Percentiles rank a stretch among this genome's conserved stretches.
phyloP scores from a whole-genome alignment of 2,888 invertebrate species.

The Hypena proboscidalis region DNA sequence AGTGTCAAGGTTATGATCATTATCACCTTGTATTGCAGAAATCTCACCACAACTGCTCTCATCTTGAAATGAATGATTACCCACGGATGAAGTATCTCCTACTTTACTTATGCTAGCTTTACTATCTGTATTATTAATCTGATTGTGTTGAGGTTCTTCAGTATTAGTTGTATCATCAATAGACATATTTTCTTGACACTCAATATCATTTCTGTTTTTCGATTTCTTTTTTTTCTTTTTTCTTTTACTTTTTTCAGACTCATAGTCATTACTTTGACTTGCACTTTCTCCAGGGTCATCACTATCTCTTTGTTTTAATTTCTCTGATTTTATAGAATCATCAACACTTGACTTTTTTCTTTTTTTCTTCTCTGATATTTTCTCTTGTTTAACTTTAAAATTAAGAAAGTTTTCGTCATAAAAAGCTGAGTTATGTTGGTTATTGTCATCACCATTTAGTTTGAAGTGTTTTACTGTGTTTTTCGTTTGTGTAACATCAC shows the following conservation, averaged over 20 bases:
- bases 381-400: slow-evolving; percentile 57
- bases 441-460: slow-evolving; percentile 24
- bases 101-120: slow-evolving; percentile 6
- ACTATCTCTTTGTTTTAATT: slow-evolving; percentile 16
- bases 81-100: slow-evolving; percentile 4
- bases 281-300: slow-evolving; percentile 11
- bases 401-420: slow-evolving; percentile 55
- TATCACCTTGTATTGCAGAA: slow-evolving; percentile 39
- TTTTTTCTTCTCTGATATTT: slow-evolving; percentile 30
- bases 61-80: slow-evolving; percentile 17
- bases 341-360: slow-evolving; percentile 22
- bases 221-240: slow-evolving; percentile 47
- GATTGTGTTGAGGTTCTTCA: slow-evolving; percentile 8
- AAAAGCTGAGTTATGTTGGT: slow-evolving; percentile 16
- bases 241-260: slow-evolving; percentile 22
- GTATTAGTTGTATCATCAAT: slow-evolving; percentile 14
- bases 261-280: slow-evolving; percentile 10
- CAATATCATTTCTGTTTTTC: slow-evolving; percentile 35
- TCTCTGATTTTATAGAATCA: slow-evolving; percentile 7
- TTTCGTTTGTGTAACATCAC: slow-evolving; percentile 44
- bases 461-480: slow-evolving; percentile 23
- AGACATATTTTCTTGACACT: slow-evolving; percentile 13
- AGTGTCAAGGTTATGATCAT: slow-evolving; percentile 19
- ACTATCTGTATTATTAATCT: not conserved
- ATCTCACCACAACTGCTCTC: slow-evolving; percentile 32